Conservation (phyloP, 2,113 vertebrate genomes). For the Pungitius pungitius region DNA sequence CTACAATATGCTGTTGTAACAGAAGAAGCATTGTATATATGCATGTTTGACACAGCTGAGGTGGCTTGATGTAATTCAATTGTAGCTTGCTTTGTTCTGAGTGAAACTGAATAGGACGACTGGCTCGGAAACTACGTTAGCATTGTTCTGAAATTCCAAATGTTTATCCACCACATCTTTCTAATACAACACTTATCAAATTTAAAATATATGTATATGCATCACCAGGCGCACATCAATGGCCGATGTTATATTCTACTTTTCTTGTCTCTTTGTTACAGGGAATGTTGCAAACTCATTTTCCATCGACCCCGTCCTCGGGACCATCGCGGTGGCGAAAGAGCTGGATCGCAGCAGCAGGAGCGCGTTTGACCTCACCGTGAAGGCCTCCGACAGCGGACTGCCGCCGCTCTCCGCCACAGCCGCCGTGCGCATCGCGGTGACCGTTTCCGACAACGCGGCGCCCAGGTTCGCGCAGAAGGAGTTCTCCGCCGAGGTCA, state of each 20-base stretch:
- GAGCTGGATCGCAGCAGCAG: constrained; percentile 90
- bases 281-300: constrained; percentile 96
- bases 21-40: constrained; percentile 68
- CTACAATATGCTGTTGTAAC: constrained; percentile 73
- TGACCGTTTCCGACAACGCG: constrained; percentile 94
- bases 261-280: constrained; percentile 65
- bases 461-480: constrained; percentile 88
- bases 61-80: constrained; percentile 80
- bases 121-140: not conserved
- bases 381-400: constrained; percentile 92
- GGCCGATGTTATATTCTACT: not conserved
- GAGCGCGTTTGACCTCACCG: constrained; percentile 86
- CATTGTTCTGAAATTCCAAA: constrained; percentile 1
- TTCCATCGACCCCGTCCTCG: constrained; percentile 89
- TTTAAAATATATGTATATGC: not conserved
- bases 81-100: constrained; percentile 78
- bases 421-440: constrained; percentile 83
- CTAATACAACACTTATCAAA: not conserved
- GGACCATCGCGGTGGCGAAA: constrained; percentile 89
- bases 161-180: not conserved
- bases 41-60: constrained; percentile 83
- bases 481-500: constrained; percentile 90
- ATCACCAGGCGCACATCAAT: not conserved
- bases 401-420: constrained; percentile 85
- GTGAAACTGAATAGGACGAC: constrained; percentile 58